Percentiles rank a stretch among this genome's conserved stretches.
Evolutionary conservation across 2,113 vertebrate genomes (phyloP).

Genomic region (Phoenicopterus ruber): DNA sequence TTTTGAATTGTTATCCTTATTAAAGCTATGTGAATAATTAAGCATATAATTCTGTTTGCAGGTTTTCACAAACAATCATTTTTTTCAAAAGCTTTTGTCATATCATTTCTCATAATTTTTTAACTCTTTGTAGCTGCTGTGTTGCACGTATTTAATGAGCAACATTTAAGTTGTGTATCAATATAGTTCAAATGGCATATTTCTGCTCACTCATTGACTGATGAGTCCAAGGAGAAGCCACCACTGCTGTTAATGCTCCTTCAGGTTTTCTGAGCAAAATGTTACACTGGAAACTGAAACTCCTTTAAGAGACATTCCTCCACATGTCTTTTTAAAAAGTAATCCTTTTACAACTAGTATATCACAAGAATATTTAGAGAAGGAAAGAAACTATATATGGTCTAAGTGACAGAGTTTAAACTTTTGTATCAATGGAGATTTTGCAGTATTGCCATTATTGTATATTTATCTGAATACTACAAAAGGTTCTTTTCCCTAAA

Average conservation of each 20-base stretch:
- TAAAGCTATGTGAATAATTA: not conserved
- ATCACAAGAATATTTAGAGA: not conserved
- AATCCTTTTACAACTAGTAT: not conserved
- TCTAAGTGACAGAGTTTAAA: not conserved
- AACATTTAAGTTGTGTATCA: not conserved
- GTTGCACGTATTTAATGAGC: not conserved
- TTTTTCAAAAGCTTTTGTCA: not conserved
- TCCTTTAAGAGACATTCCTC: not conserved
- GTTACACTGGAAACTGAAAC: not conserved
- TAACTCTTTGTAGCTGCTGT: not conserved
- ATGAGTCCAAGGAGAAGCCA: not conserved
- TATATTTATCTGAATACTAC: not conserved
- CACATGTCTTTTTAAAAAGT: not conserved
- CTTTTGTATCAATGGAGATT: not conserved
- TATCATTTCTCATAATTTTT: not conserved
- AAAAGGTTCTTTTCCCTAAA: not conserved
- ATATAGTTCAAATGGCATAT: not conserved
- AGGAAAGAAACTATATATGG: not conserved
- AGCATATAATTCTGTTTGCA: not conserved
- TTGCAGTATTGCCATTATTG: not conserved
- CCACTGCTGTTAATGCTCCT: not conserved
- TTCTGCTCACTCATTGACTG: not conserved
- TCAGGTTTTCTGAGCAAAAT: not conserved
- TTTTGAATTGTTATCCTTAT: not conserved
- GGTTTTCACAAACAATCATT: not conserved